Evolutionary conservation across 37 sponge, comb jelly and placozoan species (phyloP).

Genomic region (Beroe forskalii): DNA sequence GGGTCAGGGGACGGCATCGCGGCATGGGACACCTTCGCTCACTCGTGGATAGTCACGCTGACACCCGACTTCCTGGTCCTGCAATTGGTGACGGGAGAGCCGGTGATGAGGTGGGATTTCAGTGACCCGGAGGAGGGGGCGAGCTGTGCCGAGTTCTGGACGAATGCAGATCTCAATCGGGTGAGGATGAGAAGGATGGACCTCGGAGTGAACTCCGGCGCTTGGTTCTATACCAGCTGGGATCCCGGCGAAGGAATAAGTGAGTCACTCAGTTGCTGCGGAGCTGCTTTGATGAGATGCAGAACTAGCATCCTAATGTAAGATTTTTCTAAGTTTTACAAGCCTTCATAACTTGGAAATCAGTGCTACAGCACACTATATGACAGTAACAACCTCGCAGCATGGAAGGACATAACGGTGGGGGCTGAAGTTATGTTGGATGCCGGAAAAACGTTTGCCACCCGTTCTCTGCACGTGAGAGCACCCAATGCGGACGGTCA

Average conservation of each 20-base stretch:
- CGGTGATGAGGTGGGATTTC: not conserved
- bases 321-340: no score
- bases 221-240: conserved; percentile 18
- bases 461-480: not conserved
- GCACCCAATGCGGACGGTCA: not conserved
- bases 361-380: no score
- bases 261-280: no score
- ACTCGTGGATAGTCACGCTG: not conserved
- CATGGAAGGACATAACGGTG: no score
- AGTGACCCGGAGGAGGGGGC: not conserved
- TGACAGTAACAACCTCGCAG: no score
- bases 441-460: no score
- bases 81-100: not conserved
- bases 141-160: not conserved
- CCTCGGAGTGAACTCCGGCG: not conserved
- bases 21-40: not conserved
- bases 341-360: no score
- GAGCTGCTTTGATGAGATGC: no score
- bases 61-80: not conserved
- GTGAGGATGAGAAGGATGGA: not conserved
- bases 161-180: not conserved
- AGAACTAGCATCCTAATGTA: no score
- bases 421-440: no score
- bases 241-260: not conserved
- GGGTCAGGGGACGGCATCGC: not conserved